Evolutionary conservation across 2,113 vertebrate genomes (phyloP).

Genomic region (Geococcyx californianus): DNA sequence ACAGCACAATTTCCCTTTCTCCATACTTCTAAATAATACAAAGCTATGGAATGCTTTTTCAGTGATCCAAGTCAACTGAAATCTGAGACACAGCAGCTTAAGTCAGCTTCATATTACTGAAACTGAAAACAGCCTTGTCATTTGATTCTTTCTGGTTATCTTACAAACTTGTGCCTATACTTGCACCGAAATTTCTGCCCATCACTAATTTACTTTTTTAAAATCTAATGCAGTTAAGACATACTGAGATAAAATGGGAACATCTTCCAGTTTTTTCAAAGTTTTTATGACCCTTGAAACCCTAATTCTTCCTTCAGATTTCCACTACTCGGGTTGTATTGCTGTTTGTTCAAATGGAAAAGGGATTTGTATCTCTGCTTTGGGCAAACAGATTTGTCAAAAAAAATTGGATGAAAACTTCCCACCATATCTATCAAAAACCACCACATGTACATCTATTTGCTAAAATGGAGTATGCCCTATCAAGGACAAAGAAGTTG

Average conservation of each 20-base stretch:
- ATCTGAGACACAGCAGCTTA: neutral
- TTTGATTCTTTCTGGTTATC: neutral
- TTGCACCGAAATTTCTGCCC: neutral
- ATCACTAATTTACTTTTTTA: neutral
- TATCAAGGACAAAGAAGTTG: neutral
- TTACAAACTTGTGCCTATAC: neutral
- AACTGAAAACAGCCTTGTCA: neutral
- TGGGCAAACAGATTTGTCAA: neutral
- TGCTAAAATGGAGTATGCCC: neutral
- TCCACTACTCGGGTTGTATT: neutral
- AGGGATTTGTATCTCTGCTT: neutral
- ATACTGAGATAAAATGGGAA: neutral
- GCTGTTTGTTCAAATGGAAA: neutral
- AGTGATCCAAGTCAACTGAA: neutral
- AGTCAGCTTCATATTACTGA: neutral
- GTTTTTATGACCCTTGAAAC: neutral
- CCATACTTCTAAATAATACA: neutral
- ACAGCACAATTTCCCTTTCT: neutral
- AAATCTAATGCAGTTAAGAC: neutral
- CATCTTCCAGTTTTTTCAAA: neutral
- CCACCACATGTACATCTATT: neutral
- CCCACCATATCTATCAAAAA: neutral
- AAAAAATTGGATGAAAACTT: neutral
- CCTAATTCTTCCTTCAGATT: neutral
- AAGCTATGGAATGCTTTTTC: neutral